A percentile compares a stretch with the other conserved stretches of the same genome.
Evolutionary conservation across 2,888 invertebrate genomes (phyloP).

Genomic region (Lypha dubia): DNA sequence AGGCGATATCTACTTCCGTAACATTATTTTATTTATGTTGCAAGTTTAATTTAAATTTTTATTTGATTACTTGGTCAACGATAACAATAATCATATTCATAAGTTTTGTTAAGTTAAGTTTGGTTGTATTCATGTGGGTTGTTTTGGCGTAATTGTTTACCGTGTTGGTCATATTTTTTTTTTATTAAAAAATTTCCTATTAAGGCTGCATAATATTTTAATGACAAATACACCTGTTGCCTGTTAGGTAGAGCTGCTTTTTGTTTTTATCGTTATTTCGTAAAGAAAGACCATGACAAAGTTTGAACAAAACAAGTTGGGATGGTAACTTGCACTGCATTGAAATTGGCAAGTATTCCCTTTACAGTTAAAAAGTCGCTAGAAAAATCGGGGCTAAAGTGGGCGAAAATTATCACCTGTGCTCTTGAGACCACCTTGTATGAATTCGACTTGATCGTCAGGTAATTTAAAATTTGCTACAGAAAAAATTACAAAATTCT

Average conservation of each 20-base stretch:
- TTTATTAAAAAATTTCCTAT: constrained; percentile 29
- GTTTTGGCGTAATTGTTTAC: constrained; percentile 11
- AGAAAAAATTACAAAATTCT: no score
- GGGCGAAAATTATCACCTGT: no score
- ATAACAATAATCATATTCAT: constrained; percentile 29
- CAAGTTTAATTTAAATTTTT: background rate
- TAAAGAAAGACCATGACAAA: constrained; percentile 7
- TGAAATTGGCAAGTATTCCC: no score
- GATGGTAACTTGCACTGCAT: no score
- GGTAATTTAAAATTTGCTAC: no score
- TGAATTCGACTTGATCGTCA: no score
- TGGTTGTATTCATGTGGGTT: constrained; percentile 19
- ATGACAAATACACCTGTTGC: constrained; percentile 50
- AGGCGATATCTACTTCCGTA: constrained; percentile 9
- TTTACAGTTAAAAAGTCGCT: no score
- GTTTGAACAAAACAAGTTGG: background rate
- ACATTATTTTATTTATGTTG: background rate
- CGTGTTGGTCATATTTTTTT: constrained; percentile 1
- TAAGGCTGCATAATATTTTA: constrained; percentile 9
- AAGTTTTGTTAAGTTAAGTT: constrained; percentile 17
- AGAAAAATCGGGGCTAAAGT: no score
- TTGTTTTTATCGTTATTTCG: background rate
- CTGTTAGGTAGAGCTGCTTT: background rate
- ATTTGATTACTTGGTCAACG: constrained; percentile 1
- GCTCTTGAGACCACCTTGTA: no score